Conservation (phyloP, 2,888 invertebrate species). For the Andrena hattorfiana region DNA sequence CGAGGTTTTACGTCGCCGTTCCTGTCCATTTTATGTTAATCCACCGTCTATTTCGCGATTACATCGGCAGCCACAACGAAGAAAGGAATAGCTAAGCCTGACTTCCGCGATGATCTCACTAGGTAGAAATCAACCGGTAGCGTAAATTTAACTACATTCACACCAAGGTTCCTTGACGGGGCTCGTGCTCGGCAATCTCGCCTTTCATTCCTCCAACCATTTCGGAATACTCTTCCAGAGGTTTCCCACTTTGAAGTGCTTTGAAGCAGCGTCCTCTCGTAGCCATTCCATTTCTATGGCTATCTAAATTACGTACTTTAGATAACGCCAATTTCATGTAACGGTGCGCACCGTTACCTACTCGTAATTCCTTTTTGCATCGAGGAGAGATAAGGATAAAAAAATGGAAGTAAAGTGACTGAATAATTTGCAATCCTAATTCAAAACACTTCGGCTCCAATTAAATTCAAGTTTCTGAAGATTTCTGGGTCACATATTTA, state of each 20-base stretch:
- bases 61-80: slow-evolving; percentile 40
- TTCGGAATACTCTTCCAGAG: not conserved
- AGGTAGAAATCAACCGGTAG: slow-evolving; percentile 33
- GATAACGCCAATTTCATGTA: not conserved
- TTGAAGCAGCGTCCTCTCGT: not conserved
- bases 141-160: slow-evolving; percentile 41
- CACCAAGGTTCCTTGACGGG: slow-evolving; percentile 38
- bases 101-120: slow-evolving; percentile 63
- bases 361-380: not conserved
- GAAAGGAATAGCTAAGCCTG: slow-evolving; percentile 50
- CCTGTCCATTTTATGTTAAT: slow-evolving; percentile 45
- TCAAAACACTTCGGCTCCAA: too few relatives aligned
- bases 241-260: too few relatives aligned
- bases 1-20: slow-evolving; percentile 4
- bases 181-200: not conserved
- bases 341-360: not conserved
- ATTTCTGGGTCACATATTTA: too few relatives aligned
- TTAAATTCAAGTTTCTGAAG: too few relatives aligned
- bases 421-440: not conserved
- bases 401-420: not conserved
- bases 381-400: not conserved
- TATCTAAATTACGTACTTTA: not conserved
- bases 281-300: not conserved
- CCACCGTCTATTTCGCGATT: slow-evolving; percentile 3
- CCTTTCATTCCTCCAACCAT: slow-evolving; percentile 8